These are phyloP conservation scores for Hippopotamus amphibius DNA, from an alignment of 2,113 vertebrate genomes.

Conservation along the genomic window DNA sequence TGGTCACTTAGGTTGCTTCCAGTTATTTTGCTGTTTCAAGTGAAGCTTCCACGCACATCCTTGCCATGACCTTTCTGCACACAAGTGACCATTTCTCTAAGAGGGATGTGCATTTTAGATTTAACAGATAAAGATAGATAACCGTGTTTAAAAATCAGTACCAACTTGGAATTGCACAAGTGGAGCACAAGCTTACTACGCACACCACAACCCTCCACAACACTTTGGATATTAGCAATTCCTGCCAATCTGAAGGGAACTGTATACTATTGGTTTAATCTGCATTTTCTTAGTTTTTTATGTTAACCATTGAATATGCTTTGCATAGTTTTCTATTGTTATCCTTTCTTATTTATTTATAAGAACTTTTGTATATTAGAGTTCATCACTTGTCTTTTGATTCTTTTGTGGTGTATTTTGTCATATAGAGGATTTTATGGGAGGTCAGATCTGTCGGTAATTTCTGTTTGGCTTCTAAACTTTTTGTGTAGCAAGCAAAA, in stretches of 20 bases:
- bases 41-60: background rate
- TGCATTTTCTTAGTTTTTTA: background rate
- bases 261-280: background rate
- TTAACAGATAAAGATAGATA: background rate
- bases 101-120: background rate
- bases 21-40: background rate
- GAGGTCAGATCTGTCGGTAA: background rate
- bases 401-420: background rate
- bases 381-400: background rate
- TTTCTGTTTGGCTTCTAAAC: background rate
- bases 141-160: background rate
- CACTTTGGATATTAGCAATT: background rate
- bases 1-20: background rate
- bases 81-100: background rate
- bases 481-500: background rate
- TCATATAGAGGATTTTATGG: background rate
- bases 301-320: background rate
- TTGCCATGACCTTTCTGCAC: background rate
- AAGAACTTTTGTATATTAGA: background rate
- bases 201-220: background rate
- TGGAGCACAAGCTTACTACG: background rate
- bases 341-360: background rate
- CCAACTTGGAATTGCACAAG: background rate
- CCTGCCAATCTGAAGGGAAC: background rate
- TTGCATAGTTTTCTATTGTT: background rate